Evolutionary conservation across 2,888 invertebrate species (phyloP).

Genomic region (Trachelus iudaicus): DNA sequence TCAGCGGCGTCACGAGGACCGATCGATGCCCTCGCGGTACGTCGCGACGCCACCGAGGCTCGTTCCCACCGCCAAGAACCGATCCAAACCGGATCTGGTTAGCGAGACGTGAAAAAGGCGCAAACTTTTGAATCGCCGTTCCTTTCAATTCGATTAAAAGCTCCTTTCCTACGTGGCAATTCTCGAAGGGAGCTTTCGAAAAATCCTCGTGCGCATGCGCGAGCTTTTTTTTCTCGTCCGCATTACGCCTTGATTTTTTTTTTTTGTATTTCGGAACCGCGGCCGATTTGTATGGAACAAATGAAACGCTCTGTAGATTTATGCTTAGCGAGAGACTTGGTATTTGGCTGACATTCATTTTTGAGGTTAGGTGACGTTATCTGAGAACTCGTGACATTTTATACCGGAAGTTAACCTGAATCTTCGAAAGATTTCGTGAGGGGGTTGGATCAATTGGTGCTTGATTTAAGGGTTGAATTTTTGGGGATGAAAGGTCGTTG

Average conservation of each 20-base stretch:
- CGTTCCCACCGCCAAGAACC: not conserved
- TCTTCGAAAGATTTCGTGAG: not conserved
- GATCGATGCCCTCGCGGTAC: slow-evolving; percentile 25
- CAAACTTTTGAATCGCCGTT: not conserved
- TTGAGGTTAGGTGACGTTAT: not conserved
- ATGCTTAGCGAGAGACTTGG: no score
- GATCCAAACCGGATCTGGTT: not conserved
- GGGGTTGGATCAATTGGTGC: not conserved
- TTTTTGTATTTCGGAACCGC: not conserved
- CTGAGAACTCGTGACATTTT: not conserved
- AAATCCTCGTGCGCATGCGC: not conserved
- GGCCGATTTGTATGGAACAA: no score
- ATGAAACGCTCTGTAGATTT: no score
- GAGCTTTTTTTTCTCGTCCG: not conserved
- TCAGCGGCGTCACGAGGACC: not conserved
- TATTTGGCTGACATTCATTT: not conserved
- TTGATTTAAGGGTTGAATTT: not conserved
- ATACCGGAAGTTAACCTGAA: not conserved
- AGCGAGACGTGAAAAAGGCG: not conserved
- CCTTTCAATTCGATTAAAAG: not conserved
- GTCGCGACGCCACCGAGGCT: slow-evolving; percentile 36
- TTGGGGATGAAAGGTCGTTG: not conserved
- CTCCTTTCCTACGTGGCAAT: not conserved
- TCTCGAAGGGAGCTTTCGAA: not conserved
- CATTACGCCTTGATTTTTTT: not conserved